Conservation (phyloP, 2,888 invertebrate species). For the Achlya flavicornis region DNA sequence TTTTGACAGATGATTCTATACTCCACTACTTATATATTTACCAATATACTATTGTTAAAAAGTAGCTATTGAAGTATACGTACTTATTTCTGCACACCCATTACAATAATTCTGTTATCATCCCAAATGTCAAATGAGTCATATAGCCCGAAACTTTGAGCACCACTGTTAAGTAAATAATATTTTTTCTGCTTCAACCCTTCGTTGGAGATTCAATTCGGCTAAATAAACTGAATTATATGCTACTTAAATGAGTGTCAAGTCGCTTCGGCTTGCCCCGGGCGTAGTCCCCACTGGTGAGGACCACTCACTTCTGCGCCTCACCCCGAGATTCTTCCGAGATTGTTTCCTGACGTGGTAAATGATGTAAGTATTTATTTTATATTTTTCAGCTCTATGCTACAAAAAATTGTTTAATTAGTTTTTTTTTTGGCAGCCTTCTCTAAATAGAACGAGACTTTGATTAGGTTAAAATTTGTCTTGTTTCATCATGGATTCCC, state of each 20-base stretch:
- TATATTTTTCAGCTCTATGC: slow-evolving; percentile 7
- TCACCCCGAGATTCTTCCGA: slow-evolving; percentile 73
- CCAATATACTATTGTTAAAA: neutral
- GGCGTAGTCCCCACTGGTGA: slow-evolving; percentile 45
- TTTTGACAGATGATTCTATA: no score
- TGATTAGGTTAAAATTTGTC: no score
- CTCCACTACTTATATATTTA: neutral
- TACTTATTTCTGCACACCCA: no score
- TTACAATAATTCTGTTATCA: neutral
- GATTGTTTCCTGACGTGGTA: slow-evolving; percentile 41
- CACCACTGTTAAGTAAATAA: slow-evolving; percentile 22
- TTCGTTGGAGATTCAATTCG: slow-evolving; percentile 70
- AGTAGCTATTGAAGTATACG: neutral
- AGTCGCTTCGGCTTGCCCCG: slow-evolving; percentile 49
- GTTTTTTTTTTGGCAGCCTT: no score
- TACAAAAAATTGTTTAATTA: no score
- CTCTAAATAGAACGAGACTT: no score
- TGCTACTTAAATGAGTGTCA: slow-evolving; percentile 88
- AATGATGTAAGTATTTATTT: slow-evolving; percentile 42
- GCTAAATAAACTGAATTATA: slow-evolving; percentile 87
- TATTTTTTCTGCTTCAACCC: slow-evolving; percentile 54
- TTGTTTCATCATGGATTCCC: no score
- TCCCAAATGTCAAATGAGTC: neutral
- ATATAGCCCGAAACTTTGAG: neutral
- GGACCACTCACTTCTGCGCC: slow-evolving; percentile 67